Evolutionary conservation across 2,113 vertebrate genomes (phyloP), one percentile per base, ranked within the genome.

Genomic region (Arvicanthis niloticus): DNA sequence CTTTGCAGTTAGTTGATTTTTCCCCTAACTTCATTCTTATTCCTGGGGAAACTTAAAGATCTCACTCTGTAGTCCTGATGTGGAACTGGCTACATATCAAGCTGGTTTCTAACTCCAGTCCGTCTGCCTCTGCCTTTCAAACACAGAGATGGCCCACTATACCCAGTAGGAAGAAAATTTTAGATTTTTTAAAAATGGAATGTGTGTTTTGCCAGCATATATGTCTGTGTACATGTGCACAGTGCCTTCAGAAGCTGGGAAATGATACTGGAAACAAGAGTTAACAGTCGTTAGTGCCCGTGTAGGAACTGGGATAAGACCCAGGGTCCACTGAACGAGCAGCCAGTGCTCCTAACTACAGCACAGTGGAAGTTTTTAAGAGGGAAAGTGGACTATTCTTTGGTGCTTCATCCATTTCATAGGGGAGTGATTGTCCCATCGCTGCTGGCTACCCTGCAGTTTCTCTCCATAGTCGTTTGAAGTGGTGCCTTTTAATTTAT

Each of bases 381-480:
- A 93, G 58, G 9, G 4, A 70, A 73, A 56, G 58, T 48, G 4
- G n/a, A 37, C 40, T 8, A 2, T 3, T 0, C 45, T 88, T 56
- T 5, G 37, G 24, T 24, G 17, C 62, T 34, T 72, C 29, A 21
- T 62, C 11, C 1, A 0, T 40, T 65, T 51, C 42, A 48, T 40
- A 0, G 9, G 9, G 42, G 42, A 40, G 7, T 13, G 24, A 3
- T 31, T 22, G n/a, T 58, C 2, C 29, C 26, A 21, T 48, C 16
- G 3, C 7, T 29, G 34, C 29, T 40, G 45, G 4, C 31, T n/a
- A 45, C 4, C 4, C n/a, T 1, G 21, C 37, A 22, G 2, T 51
- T 37, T 21, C 5, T 31, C 1, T n/a, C 19, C 5, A 0, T 76
- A 4, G 19, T 9, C 3, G n/a, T 65, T 40, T 15, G 19, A 80